Conservation (phyloP, 2,113 vertebrate genomes). For the Apodemus speciosus region DNA sequence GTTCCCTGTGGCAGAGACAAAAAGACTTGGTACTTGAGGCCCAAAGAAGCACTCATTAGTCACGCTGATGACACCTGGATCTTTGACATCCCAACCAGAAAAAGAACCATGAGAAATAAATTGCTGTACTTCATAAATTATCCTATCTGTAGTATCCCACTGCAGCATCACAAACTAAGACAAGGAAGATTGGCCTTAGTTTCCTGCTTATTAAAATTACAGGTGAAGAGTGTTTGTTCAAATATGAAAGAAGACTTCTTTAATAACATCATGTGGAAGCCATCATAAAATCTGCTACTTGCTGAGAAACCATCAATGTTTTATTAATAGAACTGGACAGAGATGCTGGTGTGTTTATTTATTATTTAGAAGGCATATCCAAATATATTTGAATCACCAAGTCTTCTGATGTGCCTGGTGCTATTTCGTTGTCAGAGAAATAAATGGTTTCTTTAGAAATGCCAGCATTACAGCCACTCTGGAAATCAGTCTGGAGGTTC, state of each 20-base stretch:
- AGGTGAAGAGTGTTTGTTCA: constrained; percentile 5
- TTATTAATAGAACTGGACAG: constrained; percentile 63
- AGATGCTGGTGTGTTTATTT: constrained; percentile 14
- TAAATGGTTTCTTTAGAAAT: background rate
- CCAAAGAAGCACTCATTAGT: background rate
- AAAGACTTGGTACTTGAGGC: background rate
- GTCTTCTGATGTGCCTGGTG: background rate
- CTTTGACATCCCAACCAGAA: background rate
- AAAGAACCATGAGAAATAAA: background rate
- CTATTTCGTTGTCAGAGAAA: background rate
- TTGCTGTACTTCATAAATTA: background rate
- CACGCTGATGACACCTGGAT: background rate
- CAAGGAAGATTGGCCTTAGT: background rate
- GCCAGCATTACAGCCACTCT: too few relatives aligned
- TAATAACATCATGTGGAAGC: background rate
- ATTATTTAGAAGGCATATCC: constrained; percentile 59
- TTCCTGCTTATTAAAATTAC: constrained; percentile 26
- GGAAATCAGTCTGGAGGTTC: too few relatives aligned
- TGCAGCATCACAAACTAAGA: background rate
- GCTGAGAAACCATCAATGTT: constrained; percentile 46
- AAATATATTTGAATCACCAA: constrained; percentile 25
- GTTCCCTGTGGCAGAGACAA: background rate
- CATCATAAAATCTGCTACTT: constrained; percentile 25
- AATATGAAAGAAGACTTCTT: constrained; percentile 10
- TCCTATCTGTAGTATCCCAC: background rate